phyloP scores from a whole-genome alignment of 1,140 invertebrate species.

The Epicauta chinensis region DNA sequence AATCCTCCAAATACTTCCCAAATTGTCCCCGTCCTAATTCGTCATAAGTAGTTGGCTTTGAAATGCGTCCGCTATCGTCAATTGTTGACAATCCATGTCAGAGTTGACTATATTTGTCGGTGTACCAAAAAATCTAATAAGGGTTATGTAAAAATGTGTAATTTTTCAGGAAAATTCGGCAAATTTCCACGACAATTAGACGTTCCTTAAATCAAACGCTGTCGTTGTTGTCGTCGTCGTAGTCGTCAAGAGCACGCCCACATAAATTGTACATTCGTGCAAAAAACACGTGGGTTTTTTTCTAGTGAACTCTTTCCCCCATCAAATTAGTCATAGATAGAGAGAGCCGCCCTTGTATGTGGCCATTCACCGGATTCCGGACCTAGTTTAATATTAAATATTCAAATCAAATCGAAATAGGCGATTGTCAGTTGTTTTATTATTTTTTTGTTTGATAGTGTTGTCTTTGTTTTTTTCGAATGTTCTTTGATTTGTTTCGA shows the following conservation, averaged over 20 bases:
- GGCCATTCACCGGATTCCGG: no score
- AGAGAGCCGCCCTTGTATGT: no score
- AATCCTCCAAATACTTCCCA: no score
- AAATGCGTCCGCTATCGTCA: no score
- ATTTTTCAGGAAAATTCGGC: not conserved
- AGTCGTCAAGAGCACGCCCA: slow-evolving; percentile 16
- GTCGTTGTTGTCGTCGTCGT: not conserved
- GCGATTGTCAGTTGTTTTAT: not conserved
- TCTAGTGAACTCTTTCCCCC: no score
- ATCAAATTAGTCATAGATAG: no score
- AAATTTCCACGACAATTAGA: slow-evolving; percentile 13
- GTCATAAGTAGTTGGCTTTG: no score
- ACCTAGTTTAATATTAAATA: no score
- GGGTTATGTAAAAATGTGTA: slow-evolving; percentile 6
- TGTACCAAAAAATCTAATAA: not conserved
- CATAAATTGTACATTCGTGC: slow-evolving; percentile 17
- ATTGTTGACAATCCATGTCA: no score
- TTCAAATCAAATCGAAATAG: not conserved
- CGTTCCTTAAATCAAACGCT: no score
- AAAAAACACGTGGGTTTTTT: slow-evolving; percentile 21
- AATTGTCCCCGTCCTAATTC: no score
- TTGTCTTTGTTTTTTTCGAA: no score
- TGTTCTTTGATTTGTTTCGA: slow-evolving; percentile 8
- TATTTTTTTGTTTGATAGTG: not conserved
- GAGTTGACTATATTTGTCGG: not conserved